Evolutionary conservation across 2,797 vertebrate species (phyloP).

Genomic region (Chrosomus eos): DNA sequence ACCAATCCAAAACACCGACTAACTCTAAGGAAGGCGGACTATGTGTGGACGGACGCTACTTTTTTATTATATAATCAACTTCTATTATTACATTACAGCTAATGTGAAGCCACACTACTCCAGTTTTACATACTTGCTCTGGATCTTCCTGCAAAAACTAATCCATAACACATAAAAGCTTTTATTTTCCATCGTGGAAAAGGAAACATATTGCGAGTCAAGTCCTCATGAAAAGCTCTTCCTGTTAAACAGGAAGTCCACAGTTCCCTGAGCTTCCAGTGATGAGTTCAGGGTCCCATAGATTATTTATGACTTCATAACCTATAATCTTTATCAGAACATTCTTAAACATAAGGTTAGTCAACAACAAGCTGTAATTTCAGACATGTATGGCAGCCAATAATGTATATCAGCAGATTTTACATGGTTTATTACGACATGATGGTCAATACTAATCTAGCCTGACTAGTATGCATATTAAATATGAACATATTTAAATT

Average conservation of each 20-base stretch:
- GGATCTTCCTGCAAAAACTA: not conserved
- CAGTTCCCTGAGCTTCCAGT: not conserved
- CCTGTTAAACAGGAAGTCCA: conserved; percentile 47
- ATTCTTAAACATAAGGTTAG: no score
- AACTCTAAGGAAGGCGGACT: conserved; percentile 57
- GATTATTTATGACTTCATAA: not conserved
- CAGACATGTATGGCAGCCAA: not conserved
- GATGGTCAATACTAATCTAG: not conserved
- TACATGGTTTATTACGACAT: not conserved
- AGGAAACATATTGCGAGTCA: conserved; percentile 61
- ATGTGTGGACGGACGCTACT: conserved; percentile 61
- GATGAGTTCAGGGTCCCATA: not conserved
- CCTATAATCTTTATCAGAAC: no score
- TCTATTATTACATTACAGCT: conserved; percentile 67
- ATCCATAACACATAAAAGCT: not conserved
- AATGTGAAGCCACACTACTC: conserved; percentile 56
- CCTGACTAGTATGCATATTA: not conserved
- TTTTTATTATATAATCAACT: conserved; percentile 62
- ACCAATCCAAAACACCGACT: not conserved
- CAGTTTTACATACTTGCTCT: conserved; percentile 31
- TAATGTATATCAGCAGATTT: not conserved
- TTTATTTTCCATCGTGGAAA: conserved; percentile 41
- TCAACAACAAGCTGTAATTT: not conserved
- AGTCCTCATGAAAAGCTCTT: conserved; percentile 68
- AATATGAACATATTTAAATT: not conserved